These are phyloP conservation scores for Sterrhoptilus dennistouni DNA, from an alignment of 2,113 vertebrate species.

Conservation along the genomic window DNA sequence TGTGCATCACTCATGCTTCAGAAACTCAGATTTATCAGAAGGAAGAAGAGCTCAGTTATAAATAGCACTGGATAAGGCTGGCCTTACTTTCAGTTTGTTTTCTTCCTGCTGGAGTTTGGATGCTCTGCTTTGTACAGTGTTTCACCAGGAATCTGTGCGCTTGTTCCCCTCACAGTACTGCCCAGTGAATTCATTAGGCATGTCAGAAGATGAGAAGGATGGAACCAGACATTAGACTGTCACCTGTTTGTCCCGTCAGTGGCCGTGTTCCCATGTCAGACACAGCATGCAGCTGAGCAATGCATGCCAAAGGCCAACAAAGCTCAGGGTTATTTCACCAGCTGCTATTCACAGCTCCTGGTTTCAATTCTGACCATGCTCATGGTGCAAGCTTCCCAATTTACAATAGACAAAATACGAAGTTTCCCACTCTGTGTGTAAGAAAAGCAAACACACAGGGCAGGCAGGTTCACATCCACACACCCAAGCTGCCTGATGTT, in stretches of 20 bases:
- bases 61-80: constrained; percentile 14
- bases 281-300: background rate
- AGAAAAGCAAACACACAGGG: background rate
- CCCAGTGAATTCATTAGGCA: background rate
- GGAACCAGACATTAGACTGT: background rate
- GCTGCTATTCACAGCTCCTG: background rate
- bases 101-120: background rate
- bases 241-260: background rate
- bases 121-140: background rate
- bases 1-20: background rate
- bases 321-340: background rate
- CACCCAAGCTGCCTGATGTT: background rate
- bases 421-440: background rate
- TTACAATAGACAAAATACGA: background rate
- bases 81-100: background rate
- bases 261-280: background rate
- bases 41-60: constrained; percentile 23
- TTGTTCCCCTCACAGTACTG: background rate
- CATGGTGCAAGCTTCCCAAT: background rate
- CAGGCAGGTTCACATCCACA: background rate
- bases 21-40: background rate
- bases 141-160: background rate
- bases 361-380: background rate
- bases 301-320: background rate
- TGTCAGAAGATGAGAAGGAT: background rate